Evolutionary conservation across 2,797 vertebrate species (phyloP).

Genomic region (Clarias pachynema): DNA sequence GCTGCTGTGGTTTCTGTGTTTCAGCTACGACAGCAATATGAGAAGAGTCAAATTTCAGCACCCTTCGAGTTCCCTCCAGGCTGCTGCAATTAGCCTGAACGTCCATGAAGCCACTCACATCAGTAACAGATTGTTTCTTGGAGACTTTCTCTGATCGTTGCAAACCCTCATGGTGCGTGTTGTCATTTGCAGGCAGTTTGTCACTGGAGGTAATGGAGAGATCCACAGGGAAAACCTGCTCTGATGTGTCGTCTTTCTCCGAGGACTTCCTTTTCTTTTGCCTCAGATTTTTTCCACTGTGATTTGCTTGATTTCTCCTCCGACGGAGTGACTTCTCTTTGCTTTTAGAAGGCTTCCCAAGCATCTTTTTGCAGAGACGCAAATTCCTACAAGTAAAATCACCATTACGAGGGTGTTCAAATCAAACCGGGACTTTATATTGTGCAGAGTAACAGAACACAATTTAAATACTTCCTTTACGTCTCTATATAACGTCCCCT

Average conservation of each 20-base stretch:
- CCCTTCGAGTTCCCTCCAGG: conserved; percentile 35
- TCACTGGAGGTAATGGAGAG: not conserved
- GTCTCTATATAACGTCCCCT: no score
- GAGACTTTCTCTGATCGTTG: not conserved
- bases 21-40: not conserved
- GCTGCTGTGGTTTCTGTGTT: not conserved
- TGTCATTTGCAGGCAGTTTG: not conserved
- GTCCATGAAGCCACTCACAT: not conserved
- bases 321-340: not conserved
- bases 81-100: not conserved
- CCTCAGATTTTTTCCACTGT: not conserved
- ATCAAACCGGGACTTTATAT: no score
- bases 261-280: conserved; percentile 6
- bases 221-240: conserved; percentile 8
- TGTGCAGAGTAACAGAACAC: no score
- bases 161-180: not conserved
- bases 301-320: not conserved
- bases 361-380: conserved; percentile 28
- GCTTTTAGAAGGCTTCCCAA: not conserved
- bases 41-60: conserved; percentile 44
- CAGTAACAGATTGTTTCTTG: not conserved
- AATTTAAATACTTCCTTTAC: no score
- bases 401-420: no score
- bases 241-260: not conserved
- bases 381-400: conserved; percentile 38